Percentiles rank a stretch among this genome's conserved stretches.
These are phyloP conservation scores for Petrolisthes manimaculis DNA, from an alignment of 2,888 invertebrate species.

Conservation along the genomic window DNA sequence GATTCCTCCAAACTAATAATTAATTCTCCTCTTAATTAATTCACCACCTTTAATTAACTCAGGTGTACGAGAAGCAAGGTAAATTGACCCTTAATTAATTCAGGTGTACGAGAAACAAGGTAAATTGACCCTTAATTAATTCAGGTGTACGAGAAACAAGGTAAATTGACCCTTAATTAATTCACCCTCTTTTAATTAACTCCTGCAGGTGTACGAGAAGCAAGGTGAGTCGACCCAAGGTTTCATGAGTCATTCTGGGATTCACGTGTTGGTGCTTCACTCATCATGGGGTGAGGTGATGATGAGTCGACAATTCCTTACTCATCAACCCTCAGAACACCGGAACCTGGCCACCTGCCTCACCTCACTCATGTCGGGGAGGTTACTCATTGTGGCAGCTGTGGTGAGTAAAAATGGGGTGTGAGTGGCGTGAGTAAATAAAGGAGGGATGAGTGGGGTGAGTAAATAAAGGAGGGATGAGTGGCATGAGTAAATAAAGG, in stretches of 20 bases:
- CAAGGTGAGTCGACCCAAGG: background rate
- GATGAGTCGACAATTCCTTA: conserved; percentile 41
- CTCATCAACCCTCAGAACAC: conserved; percentile 39
- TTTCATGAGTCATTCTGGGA: conserved; percentile 17
- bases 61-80: background rate
- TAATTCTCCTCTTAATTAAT: too few relatives aligned
- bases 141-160: background rate
- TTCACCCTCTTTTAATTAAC: too few relatives aligned
- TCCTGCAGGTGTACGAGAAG: background rate
- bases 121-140: too few relatives aligned
- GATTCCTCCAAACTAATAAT: too few relatives aligned
- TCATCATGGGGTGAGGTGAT: conserved; percentile 17
- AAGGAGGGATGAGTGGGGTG: background rate
- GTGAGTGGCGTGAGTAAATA: background rate
- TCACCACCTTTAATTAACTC: background rate
- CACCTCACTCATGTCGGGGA: conserved; percentile 35
- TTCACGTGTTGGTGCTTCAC: conserved; percentile 37
- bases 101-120: too few relatives aligned
- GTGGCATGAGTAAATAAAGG: too few relatives aligned
- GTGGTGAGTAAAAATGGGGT: conserved; percentile 28
- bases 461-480: background rate
- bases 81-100: background rate
- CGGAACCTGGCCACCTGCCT: conserved; percentile 43
- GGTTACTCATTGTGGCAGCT: conserved; percentile 30
- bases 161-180: background rate